A percentile compares a stretch with the other conserved stretches of the same genome.
Conservation (phyloP, 2,797 vertebrate species). For the Peromyscus aztecus region DNA sequence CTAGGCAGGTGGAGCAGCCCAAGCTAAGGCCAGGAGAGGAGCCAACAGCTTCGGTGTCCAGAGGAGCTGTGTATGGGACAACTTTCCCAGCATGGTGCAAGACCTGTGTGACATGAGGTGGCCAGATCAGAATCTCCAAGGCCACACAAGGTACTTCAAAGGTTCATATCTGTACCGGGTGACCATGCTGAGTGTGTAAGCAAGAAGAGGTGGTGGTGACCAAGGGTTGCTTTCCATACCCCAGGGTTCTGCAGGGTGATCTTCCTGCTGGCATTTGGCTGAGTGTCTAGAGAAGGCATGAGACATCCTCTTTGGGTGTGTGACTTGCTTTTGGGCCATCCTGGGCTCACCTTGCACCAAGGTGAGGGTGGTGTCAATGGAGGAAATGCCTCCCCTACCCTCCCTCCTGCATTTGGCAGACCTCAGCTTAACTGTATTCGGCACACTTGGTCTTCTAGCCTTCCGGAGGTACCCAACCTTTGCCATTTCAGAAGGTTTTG, state of each 20-base stretch:
- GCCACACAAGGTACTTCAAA: neutral
- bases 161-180: neutral
- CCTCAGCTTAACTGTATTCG: neutral
- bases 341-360: neutral
- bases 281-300: neutral
- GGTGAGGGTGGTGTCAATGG: neutral
- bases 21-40: neutral
- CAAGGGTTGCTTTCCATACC: neutral
- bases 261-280: neutral
- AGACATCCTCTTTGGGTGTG: neutral
- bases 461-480: neutral
- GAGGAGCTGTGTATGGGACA: rapidly evolving
- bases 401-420: neutral
- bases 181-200: neutral
- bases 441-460: neutral
- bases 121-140: neutral
- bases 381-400: rapidly evolving
- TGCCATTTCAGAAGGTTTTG: slow-evolving; percentile 22
- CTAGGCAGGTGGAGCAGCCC: rapidly evolving
- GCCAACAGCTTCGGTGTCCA: rapidly evolving
- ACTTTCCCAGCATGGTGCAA: neutral
- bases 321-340: neutral
- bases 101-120: neutral
- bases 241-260: neutral
- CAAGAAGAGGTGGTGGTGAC: neutral